phyloP scores from a whole-genome alignment of 1,140 invertebrate species.

The Elymnias hypermnestra region DNA sequence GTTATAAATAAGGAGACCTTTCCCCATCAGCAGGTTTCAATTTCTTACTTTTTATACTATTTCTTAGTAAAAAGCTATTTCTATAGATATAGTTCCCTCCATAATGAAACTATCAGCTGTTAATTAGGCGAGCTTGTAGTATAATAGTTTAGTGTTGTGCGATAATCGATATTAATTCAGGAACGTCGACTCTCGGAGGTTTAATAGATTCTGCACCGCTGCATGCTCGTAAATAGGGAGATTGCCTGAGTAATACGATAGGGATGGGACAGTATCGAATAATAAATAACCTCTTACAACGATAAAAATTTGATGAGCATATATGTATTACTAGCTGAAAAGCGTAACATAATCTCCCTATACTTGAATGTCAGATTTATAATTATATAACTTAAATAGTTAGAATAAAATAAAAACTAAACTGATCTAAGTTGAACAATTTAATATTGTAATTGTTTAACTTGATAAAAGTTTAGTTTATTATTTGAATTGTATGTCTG shows the following conservation, averaged over 20 bases:
- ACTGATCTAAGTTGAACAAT: too few relatives aligned
- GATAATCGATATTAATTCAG: conserved; percentile 27
- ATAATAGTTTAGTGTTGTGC: conserved; percentile 18
- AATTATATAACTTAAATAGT: too few relatives aligned
- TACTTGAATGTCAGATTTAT: too few relatives aligned
- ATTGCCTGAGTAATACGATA: conserved; percentile 38
- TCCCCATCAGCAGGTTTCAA: neutral
- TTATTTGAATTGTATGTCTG: too few relatives aligned
- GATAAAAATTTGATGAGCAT: too few relatives aligned
- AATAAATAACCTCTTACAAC: too few relatives aligned
- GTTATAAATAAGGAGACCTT: too few relatives aligned
- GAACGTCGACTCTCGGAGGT: conserved; percentile 17
- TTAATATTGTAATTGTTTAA: too few relatives aligned
- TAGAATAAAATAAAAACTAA: too few relatives aligned
- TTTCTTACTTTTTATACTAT: too few relatives aligned
- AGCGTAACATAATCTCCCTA: neutral
- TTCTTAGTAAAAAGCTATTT: too few relatives aligned
- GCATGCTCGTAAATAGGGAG: conserved; percentile 48
- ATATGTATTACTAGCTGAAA: neutral
- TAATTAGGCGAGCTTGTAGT: conserved; percentile 3
- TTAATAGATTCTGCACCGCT: conserved; percentile 37
- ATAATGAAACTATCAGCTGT: conserved; percentile 7
- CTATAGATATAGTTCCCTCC: neutral
- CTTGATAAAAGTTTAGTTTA: too few relatives aligned
- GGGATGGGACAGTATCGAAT: conserved; percentile 16